Percentiles rank a stretch among this genome's conserved stretches.
Evolutionary conservation across 2,797 vertebrate genomes (phyloP).

Genomic region (Choloepus didactylus): DNA sequence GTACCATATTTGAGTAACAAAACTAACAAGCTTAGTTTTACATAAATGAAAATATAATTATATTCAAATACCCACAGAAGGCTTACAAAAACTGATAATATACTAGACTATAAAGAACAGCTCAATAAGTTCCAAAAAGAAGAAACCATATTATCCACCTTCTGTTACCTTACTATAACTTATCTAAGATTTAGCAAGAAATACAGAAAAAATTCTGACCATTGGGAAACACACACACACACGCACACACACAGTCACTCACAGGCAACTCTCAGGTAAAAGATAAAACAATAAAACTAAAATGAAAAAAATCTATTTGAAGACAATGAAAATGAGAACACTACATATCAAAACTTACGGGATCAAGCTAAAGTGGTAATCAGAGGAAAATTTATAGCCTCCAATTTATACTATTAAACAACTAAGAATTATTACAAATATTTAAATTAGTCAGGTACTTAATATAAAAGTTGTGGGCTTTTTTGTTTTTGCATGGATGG

Average conservation of each 20-base stretch:
- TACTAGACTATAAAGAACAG: conserved; percentile 27
- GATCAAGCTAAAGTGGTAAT: conserved; percentile 46
- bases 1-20: neutral
- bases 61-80: conserved; percentile 26
- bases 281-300: conserved; percentile 54
- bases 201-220: conserved; percentile 25
- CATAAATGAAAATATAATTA: conserved; percentile 32
- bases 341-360: neutral
- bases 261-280: conserved; percentile 18
- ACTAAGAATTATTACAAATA: neutral
- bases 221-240: neutral
- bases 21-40: conserved; percentile 2
- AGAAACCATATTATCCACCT: neutral
- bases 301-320: neutral
- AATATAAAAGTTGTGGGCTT: neutral
- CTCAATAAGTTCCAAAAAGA: conserved; percentile 16
- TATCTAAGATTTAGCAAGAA: conserved; percentile 33
- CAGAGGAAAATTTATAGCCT: conserved; percentile 59
- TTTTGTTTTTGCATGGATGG: neutral
- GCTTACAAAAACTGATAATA: conserved; percentile 21
- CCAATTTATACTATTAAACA: neutral
- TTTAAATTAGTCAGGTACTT: neutral
- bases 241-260: neutral
- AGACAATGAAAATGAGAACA: conserved; percentile 33
- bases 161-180: conserved; percentile 31